Evolutionary conservation across 2,113 vertebrate species (phyloP).

Genomic region (Solea senegalensis): DNA sequence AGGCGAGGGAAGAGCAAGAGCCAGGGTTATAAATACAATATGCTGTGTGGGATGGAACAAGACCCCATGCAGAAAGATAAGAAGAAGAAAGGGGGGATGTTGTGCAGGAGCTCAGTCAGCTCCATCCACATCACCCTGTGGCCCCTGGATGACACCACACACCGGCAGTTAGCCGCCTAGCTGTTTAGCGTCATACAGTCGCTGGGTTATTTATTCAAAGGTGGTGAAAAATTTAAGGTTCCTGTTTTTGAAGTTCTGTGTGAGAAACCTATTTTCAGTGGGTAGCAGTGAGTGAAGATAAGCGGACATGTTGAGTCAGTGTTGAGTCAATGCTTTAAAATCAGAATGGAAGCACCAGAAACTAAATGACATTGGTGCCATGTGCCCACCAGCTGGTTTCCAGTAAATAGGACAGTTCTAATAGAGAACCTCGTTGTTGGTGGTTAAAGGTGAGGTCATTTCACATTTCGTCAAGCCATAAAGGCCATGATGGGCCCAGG

Average conservation of each 20-base stretch:
- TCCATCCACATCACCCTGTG: conserved; percentile 38
- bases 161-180: conserved; percentile 40
- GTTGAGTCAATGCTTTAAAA: background rate
- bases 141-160: conserved; percentile 57
- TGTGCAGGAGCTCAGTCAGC: conserved; percentile 18
- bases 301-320: background rate
- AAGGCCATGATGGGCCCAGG: background rate
- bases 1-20: conserved; percentile 26
- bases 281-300: background rate
- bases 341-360: background rate
- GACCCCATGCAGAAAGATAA: conserved; percentile 71
- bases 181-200: conserved; percentile 28
- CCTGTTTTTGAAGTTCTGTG: conserved; percentile 1
- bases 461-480: background rate
- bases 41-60: conserved; percentile 81
- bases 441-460: background rate
- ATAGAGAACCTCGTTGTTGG: background rate
- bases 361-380: background rate
- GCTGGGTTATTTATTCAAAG: conserved; percentile 21
- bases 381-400: conserved; percentile 3
- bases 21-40: conserved; percentile 81
- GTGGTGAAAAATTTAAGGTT: conserved; percentile 5
- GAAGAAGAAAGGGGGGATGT: conserved; percentile 38
- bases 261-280: background rate
- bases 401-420: background rate